These are phyloP conservation scores for Oceanodroma leucorhoa DNA, from an alignment of 2,797 vertebrate genomes.

Conservation along the genomic window DNA sequence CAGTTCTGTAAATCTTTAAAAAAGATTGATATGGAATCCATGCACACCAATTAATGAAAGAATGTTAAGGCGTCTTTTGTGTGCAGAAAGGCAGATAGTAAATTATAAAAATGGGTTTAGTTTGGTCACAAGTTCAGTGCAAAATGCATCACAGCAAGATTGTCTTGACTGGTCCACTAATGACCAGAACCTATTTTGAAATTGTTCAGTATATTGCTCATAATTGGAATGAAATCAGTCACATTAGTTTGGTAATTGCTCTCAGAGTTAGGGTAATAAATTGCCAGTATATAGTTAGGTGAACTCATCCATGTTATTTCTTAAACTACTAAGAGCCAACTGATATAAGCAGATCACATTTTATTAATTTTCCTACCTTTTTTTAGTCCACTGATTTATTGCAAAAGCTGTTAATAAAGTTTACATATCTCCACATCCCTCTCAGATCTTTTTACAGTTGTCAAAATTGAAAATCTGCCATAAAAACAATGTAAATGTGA, in stretches of 20 bases:
- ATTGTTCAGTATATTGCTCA: background rate
- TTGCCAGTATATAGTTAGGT: background rate
- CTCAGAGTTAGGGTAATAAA: background rate
- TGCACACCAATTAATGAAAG: background rate
- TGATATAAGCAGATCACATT: background rate
- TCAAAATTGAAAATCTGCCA: background rate
- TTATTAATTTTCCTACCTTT: background rate
- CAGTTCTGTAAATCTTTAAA: background rate
- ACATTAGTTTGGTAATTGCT: background rate
- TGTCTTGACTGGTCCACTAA: background rate
- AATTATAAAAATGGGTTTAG: background rate
- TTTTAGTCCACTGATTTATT: background rate
- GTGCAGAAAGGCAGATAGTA: accelerated
- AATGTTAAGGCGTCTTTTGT: background rate
- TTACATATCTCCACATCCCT: background rate
- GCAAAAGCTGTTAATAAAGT: background rate
- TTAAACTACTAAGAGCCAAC: background rate
- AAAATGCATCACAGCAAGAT: background rate
- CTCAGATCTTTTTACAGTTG: background rate
- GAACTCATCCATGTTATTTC: background rate
- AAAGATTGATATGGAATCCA: background rate
- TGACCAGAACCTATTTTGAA: background rate
- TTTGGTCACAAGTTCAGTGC: background rate
- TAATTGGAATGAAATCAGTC: background rate
- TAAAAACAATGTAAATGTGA: background rate